A percentile compares a stretch with the other conserved stretches of the same genome.
phyloP scores from a whole-genome alignment of 2,113 vertebrate genomes.

The Mastomys coucha region DNA sequence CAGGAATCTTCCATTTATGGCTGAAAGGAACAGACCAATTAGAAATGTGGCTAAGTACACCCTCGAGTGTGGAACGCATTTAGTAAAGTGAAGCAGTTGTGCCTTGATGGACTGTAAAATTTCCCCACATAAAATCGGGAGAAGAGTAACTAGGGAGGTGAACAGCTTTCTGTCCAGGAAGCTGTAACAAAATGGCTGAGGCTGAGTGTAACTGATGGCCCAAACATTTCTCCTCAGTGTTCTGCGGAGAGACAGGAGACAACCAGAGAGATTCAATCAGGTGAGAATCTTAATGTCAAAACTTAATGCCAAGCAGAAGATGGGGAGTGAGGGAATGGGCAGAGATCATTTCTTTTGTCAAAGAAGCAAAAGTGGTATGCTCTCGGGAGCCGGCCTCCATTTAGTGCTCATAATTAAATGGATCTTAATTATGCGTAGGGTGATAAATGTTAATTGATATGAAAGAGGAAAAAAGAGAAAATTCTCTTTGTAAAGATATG shows the following conservation, averaged over 20 bases:
- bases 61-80: background rate
- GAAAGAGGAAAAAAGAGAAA: constrained; percentile 4
- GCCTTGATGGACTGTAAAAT: background rate
- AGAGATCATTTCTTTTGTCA: background rate
- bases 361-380: background rate
- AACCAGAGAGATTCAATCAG: background rate
- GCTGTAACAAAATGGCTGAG: background rate
- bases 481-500: background rate
- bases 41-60: background rate
- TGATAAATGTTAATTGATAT: constrained; percentile 48
- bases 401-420: constrained; percentile 35
- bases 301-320: background rate
- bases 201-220: too few species aligned
- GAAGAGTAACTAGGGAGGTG: background rate
- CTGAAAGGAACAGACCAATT: background rate
- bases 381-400: background rate
- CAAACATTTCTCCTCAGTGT: background rate
- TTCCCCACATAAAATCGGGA: background rate
- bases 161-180: background rate
- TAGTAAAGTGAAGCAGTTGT: background rate
- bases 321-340: background rate
- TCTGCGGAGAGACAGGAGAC: background rate
- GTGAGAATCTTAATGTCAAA: background rate
- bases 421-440: constrained; percentile 29
- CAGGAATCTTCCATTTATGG: background rate